Conservation (phyloP, 2,797 vertebrate species). For the Pseudopleuronectes americanus region DNA sequence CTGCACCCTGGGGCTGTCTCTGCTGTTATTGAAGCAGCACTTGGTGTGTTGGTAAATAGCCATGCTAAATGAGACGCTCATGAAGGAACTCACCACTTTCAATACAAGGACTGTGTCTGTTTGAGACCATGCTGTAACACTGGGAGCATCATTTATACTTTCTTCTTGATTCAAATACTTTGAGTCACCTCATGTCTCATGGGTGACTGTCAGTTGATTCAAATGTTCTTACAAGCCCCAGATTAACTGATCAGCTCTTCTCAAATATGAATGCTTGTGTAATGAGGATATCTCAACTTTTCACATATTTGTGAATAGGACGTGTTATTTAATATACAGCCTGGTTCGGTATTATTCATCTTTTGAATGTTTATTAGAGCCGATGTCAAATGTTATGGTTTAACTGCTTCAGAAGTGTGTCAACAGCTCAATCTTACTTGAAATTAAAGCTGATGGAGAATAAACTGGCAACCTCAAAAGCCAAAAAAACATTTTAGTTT, state of each 20-base stretch:
- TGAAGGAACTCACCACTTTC: slow-evolving; percentile 34
- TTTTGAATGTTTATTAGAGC: not conserved
- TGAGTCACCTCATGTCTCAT: not conserved
- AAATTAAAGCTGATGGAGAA: too few species aligned
- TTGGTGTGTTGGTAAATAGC: slow-evolving; percentile 35
- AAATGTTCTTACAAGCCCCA: too few species aligned
- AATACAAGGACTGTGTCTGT: slow-evolving; percentile 37
- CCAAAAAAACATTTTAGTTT: too few species aligned
- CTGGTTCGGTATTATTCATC: slow-evolving; percentile 13
- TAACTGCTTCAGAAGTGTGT: not conserved
- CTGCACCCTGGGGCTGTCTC: slow-evolving; percentile 27
- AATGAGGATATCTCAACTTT: slow-evolving; percentile 17
- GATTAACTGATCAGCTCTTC: not conserved
- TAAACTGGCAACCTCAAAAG: too few species aligned
- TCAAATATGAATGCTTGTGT: slow-evolving; percentile 36
- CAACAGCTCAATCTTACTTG: not conserved
- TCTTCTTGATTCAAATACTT: slow-evolving; percentile 26
- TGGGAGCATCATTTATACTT: slow-evolving; percentile 9
- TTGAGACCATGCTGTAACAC: slow-evolving; percentile 27
- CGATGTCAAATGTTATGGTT: not conserved
- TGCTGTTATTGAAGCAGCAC: slow-evolving; percentile 26
- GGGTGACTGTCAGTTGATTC: too few species aligned
- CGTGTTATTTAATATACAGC: slow-evolving; percentile 12
- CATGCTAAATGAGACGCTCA: slow-evolving; percentile 49
- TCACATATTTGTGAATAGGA: not conserved